Conservation (phyloP, 1,140 invertebrate genomes). For the Leptinotarsa undecemlineata region DNA sequence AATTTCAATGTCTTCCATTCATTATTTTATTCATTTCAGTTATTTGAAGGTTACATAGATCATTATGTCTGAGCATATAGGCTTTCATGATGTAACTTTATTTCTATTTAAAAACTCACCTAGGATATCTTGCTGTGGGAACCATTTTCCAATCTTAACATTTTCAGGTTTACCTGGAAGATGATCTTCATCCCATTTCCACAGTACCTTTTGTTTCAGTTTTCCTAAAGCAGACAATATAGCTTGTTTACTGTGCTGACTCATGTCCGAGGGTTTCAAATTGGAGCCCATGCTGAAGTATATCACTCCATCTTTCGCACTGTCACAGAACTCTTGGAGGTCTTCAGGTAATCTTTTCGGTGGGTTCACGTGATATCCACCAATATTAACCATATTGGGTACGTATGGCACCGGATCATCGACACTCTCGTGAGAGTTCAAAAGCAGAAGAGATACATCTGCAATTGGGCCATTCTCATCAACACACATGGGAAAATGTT, state of each 20-base stretch:
- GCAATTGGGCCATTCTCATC: constrained; percentile 56
- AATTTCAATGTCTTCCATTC: too few relatives aligned
- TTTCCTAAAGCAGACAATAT: constrained; percentile 57
- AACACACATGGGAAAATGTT: constrained; percentile 55
- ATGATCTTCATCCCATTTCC: constrained; percentile 59
- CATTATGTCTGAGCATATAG: too few relatives aligned
- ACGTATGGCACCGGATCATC: constrained; percentile 42
- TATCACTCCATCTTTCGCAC: constrained; percentile 60
- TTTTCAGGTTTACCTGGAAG: constrained; percentile 43
- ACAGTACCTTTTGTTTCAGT: constrained; percentile 59
- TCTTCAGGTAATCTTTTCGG: constrained; percentile 51
- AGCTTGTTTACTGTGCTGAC: constrained; percentile 48
- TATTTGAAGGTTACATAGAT: too few relatives aligned
- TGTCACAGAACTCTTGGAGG: constrained; percentile 59
- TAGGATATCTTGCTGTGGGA: constrained; percentile 38
- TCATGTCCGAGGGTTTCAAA: constrained; percentile 60
- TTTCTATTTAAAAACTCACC: constrained; percentile 24
- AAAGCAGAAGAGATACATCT: constrained; percentile 56
- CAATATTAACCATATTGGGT: constrained; percentile 61
- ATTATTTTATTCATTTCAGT: too few relatives aligned
- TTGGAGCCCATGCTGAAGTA: constrained; percentile 67
- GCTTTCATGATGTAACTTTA: too few relatives aligned
- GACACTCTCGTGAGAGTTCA: constrained; percentile 49
- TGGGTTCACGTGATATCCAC: constrained; percentile 51
- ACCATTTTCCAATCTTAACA: constrained; percentile 35